A percentile compares a stretch with the other conserved stretches of the same genome.
Evolutionary conservation across 2,888 invertebrate species (phyloP).

Genomic region (Netelia melanura): DNA sequence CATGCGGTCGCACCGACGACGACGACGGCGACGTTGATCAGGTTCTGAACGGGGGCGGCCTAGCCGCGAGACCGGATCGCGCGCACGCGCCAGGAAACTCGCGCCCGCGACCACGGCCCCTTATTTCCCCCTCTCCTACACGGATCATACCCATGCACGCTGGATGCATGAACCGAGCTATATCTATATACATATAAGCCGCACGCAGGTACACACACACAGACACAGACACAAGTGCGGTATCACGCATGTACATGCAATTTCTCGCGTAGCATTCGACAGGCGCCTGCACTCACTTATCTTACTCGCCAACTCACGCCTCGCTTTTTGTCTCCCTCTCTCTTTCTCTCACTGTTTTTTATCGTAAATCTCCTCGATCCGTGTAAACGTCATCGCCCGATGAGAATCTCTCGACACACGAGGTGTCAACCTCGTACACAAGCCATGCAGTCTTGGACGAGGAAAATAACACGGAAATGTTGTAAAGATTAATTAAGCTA

Average conservation of each 20-base stretch:
- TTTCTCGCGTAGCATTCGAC: constrained; percentile 68
- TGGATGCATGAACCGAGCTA: not conserved
- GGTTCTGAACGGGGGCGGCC: constrained; percentile 73
- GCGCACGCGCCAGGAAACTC: constrained; percentile 75
- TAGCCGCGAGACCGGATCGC: constrained; percentile 55
- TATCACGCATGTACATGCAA: constrained; percentile 42
- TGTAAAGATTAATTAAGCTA: constrained; percentile 22
- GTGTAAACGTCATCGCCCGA: constrained; percentile 70
- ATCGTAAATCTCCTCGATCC: constrained; percentile 65
- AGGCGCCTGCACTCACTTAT: constrained; percentile 71
- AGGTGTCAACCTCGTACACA: constrained; percentile 39
- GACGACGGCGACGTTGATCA: constrained; percentile 68
- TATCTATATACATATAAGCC: constrained; percentile 11
- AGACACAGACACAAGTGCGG: constrained; percentile 5
- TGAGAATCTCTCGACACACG: constrained; percentile 58
- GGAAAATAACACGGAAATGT: constrained; percentile 28
- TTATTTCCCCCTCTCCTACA: constrained; percentile 10
- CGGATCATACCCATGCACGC: constrained; percentile 20
- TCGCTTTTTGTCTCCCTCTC: constrained; percentile 1
- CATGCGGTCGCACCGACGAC: constrained; percentile 54
- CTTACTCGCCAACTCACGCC: constrained; percentile 45
- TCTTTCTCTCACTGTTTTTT: constrained; percentile 34
- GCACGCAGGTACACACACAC: constrained; percentile 16
- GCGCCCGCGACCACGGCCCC: constrained; percentile 52
- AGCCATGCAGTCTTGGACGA: constrained; percentile 3